Evolutionary conservation across 2,113 vertebrate genomes (phyloP), one percentile per base, ranked within the genome.

Genomic region (Conger conger): DNA sequence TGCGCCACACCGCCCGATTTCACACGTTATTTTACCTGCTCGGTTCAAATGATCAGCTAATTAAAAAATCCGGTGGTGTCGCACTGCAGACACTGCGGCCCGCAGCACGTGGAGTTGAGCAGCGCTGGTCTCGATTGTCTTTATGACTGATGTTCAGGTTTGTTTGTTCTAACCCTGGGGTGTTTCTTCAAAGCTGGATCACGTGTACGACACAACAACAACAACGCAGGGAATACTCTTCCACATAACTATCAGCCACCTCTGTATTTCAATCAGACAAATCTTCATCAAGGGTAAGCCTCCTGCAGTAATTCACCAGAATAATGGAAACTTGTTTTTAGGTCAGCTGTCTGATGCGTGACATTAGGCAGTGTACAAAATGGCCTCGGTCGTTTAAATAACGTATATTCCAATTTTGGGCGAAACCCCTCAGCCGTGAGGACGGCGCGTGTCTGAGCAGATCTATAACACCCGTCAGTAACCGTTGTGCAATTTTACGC

Each of bases 401-500:
- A 73, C 57, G 18, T 3, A 27, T 11, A 73, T 2, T 73, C 20
- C 68, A 73, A 73, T 33, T 33, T 73, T 30, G 33, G 33, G 68
- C 33, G 68, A 73, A 73, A n/a, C n/a, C 2, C 11, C 79, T 18
- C 79, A 78, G 79, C 1, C 30, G 81, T 86, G 81, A 88, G 89
- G 83, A 38, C 78, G 50, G 36, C 78, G 77, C 86, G 83, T 84
- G 86, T 68, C 80, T 82, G 83, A 84, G 78, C 76, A 89, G 82
- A 88, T 90, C 88, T 86, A 89, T 91, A 91, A 13, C 86, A 81
- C 37, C 85, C 27, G 84, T 90, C 87, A 90, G 87, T 87, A 84
- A 89, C 87, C 89, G 91, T 86, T 84, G 91, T 91, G 90, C 79
- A 81, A 83, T 87, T 90, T 91, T 92, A 89, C 92, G 82, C 84